A percentile compares a stretch with the other conserved stretches of the same genome.
Conservation (phyloP, 2,797 vertebrate genomes). For the Thunnus albacares region DNA sequence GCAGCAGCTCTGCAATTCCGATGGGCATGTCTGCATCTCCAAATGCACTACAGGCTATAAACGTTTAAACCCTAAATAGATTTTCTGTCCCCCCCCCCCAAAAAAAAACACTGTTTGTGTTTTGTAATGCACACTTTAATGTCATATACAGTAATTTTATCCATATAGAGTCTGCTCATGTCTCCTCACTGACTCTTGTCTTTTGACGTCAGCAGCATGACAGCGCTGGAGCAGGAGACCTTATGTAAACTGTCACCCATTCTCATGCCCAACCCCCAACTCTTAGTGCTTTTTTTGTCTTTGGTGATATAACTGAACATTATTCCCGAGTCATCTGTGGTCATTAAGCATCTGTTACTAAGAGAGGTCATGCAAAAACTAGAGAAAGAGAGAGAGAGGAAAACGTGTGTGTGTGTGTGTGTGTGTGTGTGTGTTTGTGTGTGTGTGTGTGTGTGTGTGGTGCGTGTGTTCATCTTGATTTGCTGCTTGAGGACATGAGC, state of each 20-base stretch:
- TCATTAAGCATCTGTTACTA: conserved; percentile 52
- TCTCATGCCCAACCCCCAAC: conserved; percentile 42
- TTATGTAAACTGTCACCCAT: conserved; percentile 70
- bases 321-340: conserved; percentile 52
- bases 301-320: conserved; percentile 70
- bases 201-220: conserved; percentile 69
- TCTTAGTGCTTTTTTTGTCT: conserved; percentile 26
- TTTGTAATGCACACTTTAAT: conserved; percentile 11
- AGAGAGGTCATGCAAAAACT: conserved; percentile 44
- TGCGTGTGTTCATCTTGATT: conserved; percentile 55
- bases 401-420: conserved; percentile 9
- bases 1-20: conserved; percentile 56
- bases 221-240: conserved; percentile 51
- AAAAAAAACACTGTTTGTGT: not conserved
- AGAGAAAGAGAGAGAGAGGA: not conserved
- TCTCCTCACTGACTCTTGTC: conserved; percentile 20
- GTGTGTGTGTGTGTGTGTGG: conserved; percentile 14
- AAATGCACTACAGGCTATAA: conserved; percentile 39
- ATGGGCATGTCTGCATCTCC: conserved; percentile 53
- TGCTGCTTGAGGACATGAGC: conserved; percentile 66
- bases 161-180: not conserved
- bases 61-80: conserved; percentile 33
- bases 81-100: not conserved
- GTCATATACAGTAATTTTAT: conserved; percentile 10
- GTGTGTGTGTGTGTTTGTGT: conserved; percentile 20